Base-by-base conservation (phyloP, 53 echinoderm and acorn worm species). In the Temnopleurus reevesii region DNA sequence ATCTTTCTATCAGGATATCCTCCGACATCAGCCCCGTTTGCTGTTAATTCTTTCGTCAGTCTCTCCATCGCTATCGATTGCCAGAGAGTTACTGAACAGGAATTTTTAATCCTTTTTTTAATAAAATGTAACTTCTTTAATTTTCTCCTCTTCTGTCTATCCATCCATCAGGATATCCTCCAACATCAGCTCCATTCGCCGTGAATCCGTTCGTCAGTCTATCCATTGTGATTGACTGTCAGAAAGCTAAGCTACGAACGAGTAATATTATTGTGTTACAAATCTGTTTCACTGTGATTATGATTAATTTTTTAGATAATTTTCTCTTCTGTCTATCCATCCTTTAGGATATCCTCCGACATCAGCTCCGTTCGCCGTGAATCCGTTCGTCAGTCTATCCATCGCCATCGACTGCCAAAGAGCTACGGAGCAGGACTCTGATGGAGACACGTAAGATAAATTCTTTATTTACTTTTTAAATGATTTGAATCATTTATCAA, bases 361-460 rank as follows among this genome's bases (percentile, higher is more conserved):
- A 0, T 65, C 66, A 2, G 51, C 88, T 3, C 12, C 57, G 12
- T 81, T 46, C 47, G 56, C 94, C 2, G 90, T 92, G 27, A 93
- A 95, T 53, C 97, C 97, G 0, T 93, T 92, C 64, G 95, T 92
- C 46, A 95, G 93, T 76, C 90, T 98, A n/a, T 94, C 90, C 19
- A 93, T 95, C 24, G 98, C 98, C 15, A 93, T 94, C 6, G 98
- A 98, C 43, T 94, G 94, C 60, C 98, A 98, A 88, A 89, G 94
- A 77, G 98, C 98, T 15, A 95, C 98, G 0, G 94, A 91, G 15
- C 95, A 95, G 25, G 98, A 98, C 54, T 86, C 91, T 25, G 98
- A 98, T 35, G 98, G 98, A 24, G 98, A 98, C 89, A 98, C 98
- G 98, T 98, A 92, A 95, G 98, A 89, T 27, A 49, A n/a, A n/a